These are phyloP conservation scores for Neodon shergylaensis DNA, from an alignment of 2,113 vertebrate genomes.

Conservation along the genomic window DNA sequence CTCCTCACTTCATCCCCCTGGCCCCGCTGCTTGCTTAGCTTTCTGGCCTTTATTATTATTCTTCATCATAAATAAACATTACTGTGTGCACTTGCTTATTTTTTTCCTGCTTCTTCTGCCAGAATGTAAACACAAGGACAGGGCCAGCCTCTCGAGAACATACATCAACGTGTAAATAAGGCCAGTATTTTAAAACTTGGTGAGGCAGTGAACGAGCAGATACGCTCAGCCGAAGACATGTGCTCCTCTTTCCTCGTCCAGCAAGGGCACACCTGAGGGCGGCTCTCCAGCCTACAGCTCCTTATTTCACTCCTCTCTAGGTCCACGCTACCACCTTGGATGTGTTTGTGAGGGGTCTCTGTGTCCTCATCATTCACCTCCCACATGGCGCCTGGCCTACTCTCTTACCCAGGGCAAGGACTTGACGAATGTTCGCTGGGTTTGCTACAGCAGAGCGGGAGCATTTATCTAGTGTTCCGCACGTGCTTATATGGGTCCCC, in stretches of 20 bases:
- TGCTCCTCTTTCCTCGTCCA: not conserved
- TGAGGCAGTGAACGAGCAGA: not conserved
- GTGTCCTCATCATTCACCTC: not conserved
- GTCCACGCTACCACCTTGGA: not conserved
- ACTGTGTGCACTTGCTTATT: not conserved
- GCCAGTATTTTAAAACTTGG: not conserved
- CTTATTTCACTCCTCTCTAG: not conserved
- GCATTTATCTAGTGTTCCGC: not conserved
- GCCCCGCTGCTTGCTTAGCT: not conserved
- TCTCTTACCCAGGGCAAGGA: not conserved
- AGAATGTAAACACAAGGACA: not conserved
- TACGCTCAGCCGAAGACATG: not conserved
- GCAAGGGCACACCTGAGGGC: not conserved
- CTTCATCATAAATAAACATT: slow-evolving; percentile 6
- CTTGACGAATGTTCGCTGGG: not conserved
- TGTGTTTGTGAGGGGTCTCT: no score
- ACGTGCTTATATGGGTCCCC: not conserved
- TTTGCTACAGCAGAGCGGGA: not conserved
- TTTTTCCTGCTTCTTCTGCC: not conserved
- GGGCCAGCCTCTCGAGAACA: not conserved
- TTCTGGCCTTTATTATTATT: not conserved
- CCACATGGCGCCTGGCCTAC: not conserved
- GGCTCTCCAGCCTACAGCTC: not conserved
- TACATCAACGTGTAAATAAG: no score
- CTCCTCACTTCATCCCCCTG: not conserved